These are phyloP conservation scores for Pachyrhynchus sulphureomaculatus DNA, from an alignment of 1,140 invertebrate species.

Conservation along the genomic window DNA sequence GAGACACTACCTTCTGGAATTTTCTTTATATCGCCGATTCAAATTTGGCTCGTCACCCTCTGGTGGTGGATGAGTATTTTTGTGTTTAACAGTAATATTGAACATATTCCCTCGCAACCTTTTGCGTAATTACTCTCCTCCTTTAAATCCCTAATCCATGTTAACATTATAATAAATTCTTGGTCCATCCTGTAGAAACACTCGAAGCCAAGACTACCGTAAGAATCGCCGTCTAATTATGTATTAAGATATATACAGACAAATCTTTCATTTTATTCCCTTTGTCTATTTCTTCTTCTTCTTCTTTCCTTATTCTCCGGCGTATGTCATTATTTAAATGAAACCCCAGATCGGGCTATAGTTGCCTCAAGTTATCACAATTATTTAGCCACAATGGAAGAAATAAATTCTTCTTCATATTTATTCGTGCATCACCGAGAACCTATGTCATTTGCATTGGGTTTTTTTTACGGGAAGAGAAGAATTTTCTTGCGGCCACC, in stretches of 20 bases:
- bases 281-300: neutral
- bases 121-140: no score
- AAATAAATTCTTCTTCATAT: neutral
- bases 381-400: conserved; percentile 2
- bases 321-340: conserved; percentile 3
- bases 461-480: neutral
- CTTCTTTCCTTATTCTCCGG: no score
- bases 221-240: neutral
- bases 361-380: neutral
- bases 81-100: no score
- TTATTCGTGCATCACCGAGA: neutral
- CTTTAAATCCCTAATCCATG: no score
- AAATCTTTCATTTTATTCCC: neutral
- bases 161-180: no score
- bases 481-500: neutral
- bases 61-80: no score
- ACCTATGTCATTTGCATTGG: conserved; percentile 1
- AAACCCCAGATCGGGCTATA: neutral
- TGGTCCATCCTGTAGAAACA: neutral
- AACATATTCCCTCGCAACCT: no score
- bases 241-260: conserved; percentile 6
- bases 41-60: no score
- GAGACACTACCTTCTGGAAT: no score
- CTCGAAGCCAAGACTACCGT: neutral
- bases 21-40: no score